phyloP scores from a whole-genome alignment of 2,888 invertebrate species.

The Aspidiotus destructor region DNA sequence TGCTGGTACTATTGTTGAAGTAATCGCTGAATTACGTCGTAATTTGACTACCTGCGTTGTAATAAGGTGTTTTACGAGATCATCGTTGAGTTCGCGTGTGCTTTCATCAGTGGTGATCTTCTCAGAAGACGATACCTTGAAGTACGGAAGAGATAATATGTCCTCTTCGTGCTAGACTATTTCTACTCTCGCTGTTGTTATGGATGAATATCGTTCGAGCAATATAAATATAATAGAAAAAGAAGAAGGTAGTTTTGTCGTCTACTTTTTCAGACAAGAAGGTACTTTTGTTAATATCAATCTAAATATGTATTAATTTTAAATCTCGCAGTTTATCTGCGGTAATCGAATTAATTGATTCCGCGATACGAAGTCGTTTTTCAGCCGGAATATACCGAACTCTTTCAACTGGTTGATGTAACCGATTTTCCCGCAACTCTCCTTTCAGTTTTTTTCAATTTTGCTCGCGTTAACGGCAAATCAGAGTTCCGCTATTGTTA shows the following conservation, averaged over 20 bases:
- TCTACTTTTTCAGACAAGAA: conserved; percentile 19
- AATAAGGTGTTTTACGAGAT: too few species aligned
- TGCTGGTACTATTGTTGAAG: too few species aligned
- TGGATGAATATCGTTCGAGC: conserved; percentile 21
- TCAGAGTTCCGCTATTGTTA: background rate
- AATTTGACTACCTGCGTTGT: too few species aligned
- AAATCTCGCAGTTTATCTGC: too few species aligned
- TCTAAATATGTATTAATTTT: too few species aligned
- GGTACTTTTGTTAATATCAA: conserved; percentile 14
- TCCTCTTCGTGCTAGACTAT: too few species aligned
- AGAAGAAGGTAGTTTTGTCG: conserved; percentile 28
- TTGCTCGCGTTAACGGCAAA: background rate
- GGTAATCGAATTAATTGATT: too few species aligned
- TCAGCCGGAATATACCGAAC: background rate
- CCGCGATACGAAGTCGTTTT: background rate
- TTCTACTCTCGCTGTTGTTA: background rate
- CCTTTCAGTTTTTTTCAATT: background rate
- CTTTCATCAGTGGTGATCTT: too few species aligned
- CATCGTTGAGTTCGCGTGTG: too few species aligned
- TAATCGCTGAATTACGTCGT: too few species aligned
- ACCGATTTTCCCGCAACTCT: background rate
- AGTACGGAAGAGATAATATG: too few species aligned
- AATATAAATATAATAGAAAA: conserved; percentile 20
- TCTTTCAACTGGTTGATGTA: background rate
- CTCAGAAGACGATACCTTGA: too few species aligned